Base-by-base conservation (phyloP, 53 echinoderm and acorn worm genomes). In the Echinometra lucunter region DNA sequence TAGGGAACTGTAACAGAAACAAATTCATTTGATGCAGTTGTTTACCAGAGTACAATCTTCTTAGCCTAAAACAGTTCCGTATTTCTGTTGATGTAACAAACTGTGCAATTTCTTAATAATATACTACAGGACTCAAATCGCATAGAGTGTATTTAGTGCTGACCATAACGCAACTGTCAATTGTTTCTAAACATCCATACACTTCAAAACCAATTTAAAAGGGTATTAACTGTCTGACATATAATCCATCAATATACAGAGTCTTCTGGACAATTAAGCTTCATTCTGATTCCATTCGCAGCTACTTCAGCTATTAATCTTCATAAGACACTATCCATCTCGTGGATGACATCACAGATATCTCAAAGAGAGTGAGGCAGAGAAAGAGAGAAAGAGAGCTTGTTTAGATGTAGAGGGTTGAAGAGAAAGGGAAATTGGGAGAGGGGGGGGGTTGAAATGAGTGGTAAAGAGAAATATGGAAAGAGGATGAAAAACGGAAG, bases 291-390 rank as follows among this genome's bases (percentile, higher is more conserved):
- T 85, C 85, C 85, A 85, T 85, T 85, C 18, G 49, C 45, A 85
- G 85, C 49, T 47, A 49, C 47, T 10, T 85, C 85, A 12, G 85
- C 85, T 28, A 85, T 85, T 85, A 85, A 85, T 85, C 85, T 85
- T 83, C 85, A 83, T 83, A 45, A 47, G 25, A 49, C 45, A 85
- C n/a, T 12, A 28, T 40, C 78, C 42, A 42, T 78, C 42, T 85
- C 27, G 28, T 85, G 47, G 28, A 85, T 85, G 85, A 85, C 85
- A 45, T 85, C 85, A 49, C 49, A 2, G 85, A 85, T n/a, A 85
- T 49, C 49, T 12, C 49, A 0, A n/a, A 83, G 85, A 83, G n/a
- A 83, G 85, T 75, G 37, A 67, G n/a, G 30, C 32, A 16, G 67
- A 7, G 67, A 44, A 49, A n/a, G n/a, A 27, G n/a, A 25, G 25